phyloP scores from a whole-genome alignment of 2,888 invertebrate genomes.

The Cerceris rybyensis region DNA sequence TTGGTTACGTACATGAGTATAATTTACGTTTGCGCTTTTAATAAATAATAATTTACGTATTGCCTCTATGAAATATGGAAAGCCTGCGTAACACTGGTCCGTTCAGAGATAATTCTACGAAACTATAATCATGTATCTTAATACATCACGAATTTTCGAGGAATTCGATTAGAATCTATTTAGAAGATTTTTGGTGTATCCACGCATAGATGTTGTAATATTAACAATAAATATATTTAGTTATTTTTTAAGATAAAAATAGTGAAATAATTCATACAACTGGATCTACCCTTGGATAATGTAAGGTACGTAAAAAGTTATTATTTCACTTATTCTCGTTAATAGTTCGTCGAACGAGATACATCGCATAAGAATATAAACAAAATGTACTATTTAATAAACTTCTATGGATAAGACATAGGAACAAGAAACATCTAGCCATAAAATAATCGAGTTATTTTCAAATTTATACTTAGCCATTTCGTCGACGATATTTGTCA shows the following conservation, averaged over 20 bases:
- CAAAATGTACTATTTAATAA: too few species aligned
- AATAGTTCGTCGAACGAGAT: too few species aligned
- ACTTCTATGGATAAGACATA: too few species aligned
- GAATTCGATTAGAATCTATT: slow-evolving; percentile 30
- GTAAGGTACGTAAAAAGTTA: not conserved
- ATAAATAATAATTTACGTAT: slow-evolving; percentile 77
- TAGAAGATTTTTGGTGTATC: slow-evolving; percentile 2
- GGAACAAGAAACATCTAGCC: too few species aligned
- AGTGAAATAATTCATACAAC: not conserved
- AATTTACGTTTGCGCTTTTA: slow-evolving; percentile 60
- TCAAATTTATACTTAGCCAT: too few species aligned
- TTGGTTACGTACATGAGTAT: slow-evolving; percentile 49
- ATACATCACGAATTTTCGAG: slow-evolving; percentile 35
- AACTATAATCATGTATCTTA: slow-evolving; percentile 21
- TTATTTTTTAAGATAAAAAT: not conserved
- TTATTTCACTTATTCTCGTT: too few species aligned
- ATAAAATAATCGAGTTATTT: too few species aligned
- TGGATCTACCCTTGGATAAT: not conserved
- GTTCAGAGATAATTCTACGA: slow-evolving; percentile 16
- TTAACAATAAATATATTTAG: not conserved
- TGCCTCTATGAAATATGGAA: slow-evolving; percentile 47
- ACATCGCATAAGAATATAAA: too few species aligned
- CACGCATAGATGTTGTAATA: not conserved
- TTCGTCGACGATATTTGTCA: too few species aligned
- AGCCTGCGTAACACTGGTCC: slow-evolving; percentile 33